These are phyloP conservation scores for Patella depressa DNA, from an alignment of 2,888 invertebrate species.

Conservation along the genomic window DNA sequence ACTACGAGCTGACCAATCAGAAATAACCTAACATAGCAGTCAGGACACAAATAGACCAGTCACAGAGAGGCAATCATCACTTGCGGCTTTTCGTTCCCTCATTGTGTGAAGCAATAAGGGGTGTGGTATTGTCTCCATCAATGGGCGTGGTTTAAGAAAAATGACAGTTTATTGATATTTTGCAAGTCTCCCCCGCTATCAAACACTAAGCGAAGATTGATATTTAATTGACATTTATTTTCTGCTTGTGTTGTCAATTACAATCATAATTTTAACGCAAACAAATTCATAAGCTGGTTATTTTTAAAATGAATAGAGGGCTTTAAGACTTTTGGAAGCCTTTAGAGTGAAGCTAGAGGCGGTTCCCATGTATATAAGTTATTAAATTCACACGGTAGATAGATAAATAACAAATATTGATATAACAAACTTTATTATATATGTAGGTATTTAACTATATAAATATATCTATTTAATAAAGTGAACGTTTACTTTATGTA, in stretches of 20 bases:
- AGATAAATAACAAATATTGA: too few species aligned
- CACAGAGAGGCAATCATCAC: neutral
- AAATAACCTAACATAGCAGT: conserved; percentile 1
- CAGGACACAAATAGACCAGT: conserved; percentile 1
- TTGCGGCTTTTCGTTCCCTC: neutral
- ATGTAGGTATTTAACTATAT: too few species aligned
- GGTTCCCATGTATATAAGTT: too few species aligned
- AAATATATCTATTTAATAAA: too few species aligned
- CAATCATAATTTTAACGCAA: conserved; percentile 9
- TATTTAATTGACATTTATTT: conserved; percentile 5
- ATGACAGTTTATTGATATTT: too few species aligned
- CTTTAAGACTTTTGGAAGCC: too few species aligned
- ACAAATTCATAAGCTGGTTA: conserved; percentile 6
- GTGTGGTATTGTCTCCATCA: neutral
- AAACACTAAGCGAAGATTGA: neutral
- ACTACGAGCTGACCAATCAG: conserved; percentile 1
- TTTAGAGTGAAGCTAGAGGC: too few species aligned
- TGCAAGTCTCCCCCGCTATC: too few species aligned
- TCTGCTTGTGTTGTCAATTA: conserved; percentile 10
- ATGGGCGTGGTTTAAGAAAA: neutral
- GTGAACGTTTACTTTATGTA: too few species aligned
- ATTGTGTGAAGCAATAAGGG: neutral
- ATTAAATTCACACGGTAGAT: too few species aligned
- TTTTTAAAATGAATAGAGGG: neutral
- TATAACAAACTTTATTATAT: too few species aligned